Base-by-base conservation (phyloP, 2,113 vertebrate genomes). In the Thryonomys swinderianus region DNA sequence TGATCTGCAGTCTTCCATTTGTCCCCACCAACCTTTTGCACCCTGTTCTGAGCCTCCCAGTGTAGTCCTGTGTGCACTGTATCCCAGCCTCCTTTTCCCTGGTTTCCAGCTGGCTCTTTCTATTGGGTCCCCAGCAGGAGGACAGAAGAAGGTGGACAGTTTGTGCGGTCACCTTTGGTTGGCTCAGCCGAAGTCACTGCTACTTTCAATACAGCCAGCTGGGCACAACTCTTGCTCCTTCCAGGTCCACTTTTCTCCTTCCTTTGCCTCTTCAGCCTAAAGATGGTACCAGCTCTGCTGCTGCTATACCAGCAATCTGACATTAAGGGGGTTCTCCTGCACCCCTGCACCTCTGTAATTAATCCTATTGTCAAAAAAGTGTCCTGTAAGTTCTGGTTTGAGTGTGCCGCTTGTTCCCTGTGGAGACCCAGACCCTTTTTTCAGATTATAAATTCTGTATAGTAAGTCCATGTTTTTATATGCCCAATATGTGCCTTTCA, bases 401-500 rank as follows among this genome's bases (percentile, higher is more conserved):
- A 87, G 6, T 45, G 27, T 81, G 32, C 18, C 13, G 1, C 61
- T 81, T 73, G 30, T 87, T 96, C 85, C 53, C 85, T 78, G n/a
- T 11, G 25, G 61, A 95, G 71, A 61, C 34, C 18, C 25, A 42
- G 18, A 90, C 12, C 59, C 51, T 55, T 69, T 83, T 79, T 59
- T 76, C 90, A 78, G 53, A n/a, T 82, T 85, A 66, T 37, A 79
- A 37, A 80, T 86, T 82, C 11, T 82, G 42, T 81, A 67, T 67
- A 53, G 66, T 64, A 45, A 86, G 81, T 42, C 51, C 23, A 73
- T 79, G 53, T 95, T 87, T 45, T 62, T 53, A n/a, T 2, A 45
- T 74, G 78, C 12, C 64, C 42, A 78, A 27, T 62, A 25, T 91
- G 81, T 5, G 17, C 55, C 32, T 90, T 88, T 90, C 67, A 94